These are phyloP conservation scores for Melanchra persicariae DNA, from an alignment of 2,888 invertebrate species.

Conservation along the genomic window DNA sequence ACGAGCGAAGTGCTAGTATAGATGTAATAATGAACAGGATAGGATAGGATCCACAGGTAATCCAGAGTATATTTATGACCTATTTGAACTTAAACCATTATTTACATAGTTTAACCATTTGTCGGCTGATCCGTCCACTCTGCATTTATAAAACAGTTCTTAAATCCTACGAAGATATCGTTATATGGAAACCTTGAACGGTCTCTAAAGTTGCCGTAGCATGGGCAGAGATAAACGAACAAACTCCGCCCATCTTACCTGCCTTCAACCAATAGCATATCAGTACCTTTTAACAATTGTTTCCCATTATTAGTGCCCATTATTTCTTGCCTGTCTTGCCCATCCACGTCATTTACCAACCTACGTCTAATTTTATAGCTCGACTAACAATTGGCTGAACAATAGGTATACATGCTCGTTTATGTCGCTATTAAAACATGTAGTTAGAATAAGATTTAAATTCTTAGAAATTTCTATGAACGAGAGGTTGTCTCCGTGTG, in stretches of 20 bases:
- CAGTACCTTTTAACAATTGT: constrained; percentile 56
- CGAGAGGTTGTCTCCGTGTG: background rate
- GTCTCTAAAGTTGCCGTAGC: constrained; percentile 50
- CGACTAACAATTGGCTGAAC: constrained; percentile 16
- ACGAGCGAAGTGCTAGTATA: no score
- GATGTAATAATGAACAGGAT: no score
- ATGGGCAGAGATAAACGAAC: constrained; percentile 67
- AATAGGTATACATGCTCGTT: constrained; percentile 6
- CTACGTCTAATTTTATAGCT: constrained; percentile 24
- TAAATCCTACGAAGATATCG: constrained; percentile 28
- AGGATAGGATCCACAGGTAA: background rate
- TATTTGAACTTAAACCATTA: background rate
- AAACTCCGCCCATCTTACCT: constrained; percentile 74
- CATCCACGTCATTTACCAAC: constrained; percentile 28
- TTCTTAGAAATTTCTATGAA: constrained; percentile 18
- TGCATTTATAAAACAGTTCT: background rate
- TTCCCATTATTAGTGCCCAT: constrained; percentile 57
- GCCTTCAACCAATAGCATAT: constrained; percentile 68
- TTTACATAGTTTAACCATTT: background rate
- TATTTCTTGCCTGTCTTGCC: constrained; percentile 36
- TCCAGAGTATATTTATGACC: background rate
- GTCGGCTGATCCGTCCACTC: background rate
- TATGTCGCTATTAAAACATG: constrained; percentile 36
- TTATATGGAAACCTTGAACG: constrained; percentile 54
- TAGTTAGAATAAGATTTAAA: constrained; percentile 19